Conservation (phyloP, 2,888 invertebrate species). For the Ametastegia equiseti region DNA sequence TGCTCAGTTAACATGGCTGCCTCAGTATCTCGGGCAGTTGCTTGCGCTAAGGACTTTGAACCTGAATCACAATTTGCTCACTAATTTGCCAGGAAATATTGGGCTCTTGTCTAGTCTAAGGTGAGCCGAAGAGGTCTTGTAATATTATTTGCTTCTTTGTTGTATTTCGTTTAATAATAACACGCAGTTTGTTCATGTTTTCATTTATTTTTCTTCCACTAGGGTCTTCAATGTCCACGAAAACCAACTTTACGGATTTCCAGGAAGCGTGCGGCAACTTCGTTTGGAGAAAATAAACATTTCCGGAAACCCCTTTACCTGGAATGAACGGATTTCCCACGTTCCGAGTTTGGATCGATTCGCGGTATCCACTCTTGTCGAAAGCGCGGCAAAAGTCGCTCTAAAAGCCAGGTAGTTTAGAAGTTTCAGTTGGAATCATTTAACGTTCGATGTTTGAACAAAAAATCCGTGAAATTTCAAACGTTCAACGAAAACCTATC, state of each 20-base stretch:
- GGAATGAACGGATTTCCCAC: constrained; percentile 51
- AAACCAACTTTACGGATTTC: constrained; percentile 70
- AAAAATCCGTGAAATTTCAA: neutral
- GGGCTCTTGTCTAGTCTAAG: constrained; percentile 80
- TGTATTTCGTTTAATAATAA: neutral
- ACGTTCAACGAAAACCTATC: neutral
- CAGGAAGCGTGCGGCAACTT: constrained; percentile 80
- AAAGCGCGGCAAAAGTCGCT: constrained; percentile 78
- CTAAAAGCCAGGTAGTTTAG: constrained; percentile 73
- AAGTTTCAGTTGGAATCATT: constrained; percentile 13
- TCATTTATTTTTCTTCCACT: neutral
- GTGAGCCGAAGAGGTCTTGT: constrained; percentile 70
- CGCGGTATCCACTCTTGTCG: constrained; percentile 78
- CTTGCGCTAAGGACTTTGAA: constrained; percentile 81
- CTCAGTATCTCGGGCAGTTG: constrained; percentile 82
- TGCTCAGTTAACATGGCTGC: constrained; percentile 76
- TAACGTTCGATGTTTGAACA: neutral
- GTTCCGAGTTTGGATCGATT: constrained; percentile 55
- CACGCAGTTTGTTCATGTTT: neutral
- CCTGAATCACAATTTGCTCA: constrained; percentile 81
- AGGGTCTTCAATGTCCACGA: constrained; percentile 33
- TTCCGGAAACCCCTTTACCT: constrained; percentile 78
- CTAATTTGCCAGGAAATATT: constrained; percentile 81
- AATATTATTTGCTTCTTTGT: no score
- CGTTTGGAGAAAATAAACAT: constrained; percentile 79